These are phyloP conservation scores for Drosophila pruinosa DNA, from an alignment of 1,140 invertebrate genomes.

Conservation along the genomic window DNA sequence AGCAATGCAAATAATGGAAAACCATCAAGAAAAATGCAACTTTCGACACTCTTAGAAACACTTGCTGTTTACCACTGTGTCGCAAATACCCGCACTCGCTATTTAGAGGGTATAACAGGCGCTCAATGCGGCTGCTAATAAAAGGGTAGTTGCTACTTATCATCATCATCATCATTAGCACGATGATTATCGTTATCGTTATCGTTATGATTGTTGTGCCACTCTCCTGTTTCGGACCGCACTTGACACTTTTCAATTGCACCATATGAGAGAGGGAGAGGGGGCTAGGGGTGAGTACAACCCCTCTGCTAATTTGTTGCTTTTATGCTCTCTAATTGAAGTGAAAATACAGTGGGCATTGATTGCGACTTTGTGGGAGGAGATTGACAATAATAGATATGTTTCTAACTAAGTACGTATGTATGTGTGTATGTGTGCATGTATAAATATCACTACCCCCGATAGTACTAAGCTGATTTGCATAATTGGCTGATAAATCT, in stretches of 20 bases:
- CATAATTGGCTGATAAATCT: conserved; percentile 49
- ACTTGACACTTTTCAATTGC: conserved; percentile 30
- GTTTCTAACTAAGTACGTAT: neutral
- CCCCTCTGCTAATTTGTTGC: conserved; percentile 61
- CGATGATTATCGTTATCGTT: conserved; percentile 21
- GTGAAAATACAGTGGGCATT: conserved; percentile 39
- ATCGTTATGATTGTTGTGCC: conserved; percentile 32
- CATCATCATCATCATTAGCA: conserved; percentile 23
- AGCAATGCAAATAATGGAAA: too few relatives aligned
- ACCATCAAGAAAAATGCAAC: too few relatives aligned
- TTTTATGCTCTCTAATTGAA: conserved; percentile 67
- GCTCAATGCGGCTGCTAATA: conserved; percentile 31
- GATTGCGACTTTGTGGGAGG: conserved; percentile 30
- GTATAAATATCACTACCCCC: neutral
- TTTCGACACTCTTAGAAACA: too few relatives aligned
- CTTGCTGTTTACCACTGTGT: too few relatives aligned
- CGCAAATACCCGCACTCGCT: neutral
- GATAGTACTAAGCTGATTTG: conserved; percentile 52
- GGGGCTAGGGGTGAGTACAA: neutral
- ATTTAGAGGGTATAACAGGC: neutral
- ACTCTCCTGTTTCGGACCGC: conserved; percentile 32
- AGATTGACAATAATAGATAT: neutral
- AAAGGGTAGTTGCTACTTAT: conserved; percentile 67
- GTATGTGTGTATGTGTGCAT: too few relatives aligned
- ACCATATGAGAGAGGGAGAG: neutral